These are phyloP conservation scores for Forbesichthys agassizii DNA, from an alignment of 2,113 vertebrate species.

Conservation along the genomic window DNA sequence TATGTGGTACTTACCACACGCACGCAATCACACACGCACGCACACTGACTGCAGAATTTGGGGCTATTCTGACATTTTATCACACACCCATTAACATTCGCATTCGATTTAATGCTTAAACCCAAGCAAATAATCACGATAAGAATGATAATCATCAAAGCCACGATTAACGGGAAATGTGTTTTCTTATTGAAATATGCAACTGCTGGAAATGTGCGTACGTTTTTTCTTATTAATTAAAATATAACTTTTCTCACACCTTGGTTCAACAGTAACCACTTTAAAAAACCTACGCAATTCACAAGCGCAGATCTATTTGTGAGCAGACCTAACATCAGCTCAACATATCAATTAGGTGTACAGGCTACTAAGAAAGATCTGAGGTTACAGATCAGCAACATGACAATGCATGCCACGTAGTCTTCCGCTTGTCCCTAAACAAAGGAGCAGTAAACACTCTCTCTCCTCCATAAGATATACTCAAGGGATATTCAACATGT, in stretches of 20 bases:
- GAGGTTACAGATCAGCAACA: constrained; percentile 7
- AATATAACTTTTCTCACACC: constrained; percentile 38
- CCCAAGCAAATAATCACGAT: constrained; percentile 40
- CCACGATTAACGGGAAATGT: constrained; percentile 44
- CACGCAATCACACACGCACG: not conserved
- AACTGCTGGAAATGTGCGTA: constrained; percentile 18
- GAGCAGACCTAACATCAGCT: constrained; percentile 28
- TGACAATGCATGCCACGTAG: not conserved
- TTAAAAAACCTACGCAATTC: constrained; percentile 50
- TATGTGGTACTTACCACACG: constrained; percentile 65
- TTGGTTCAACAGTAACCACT: constrained; percentile 41
- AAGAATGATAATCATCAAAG: constrained; percentile 42
- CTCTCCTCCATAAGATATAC: not conserved
- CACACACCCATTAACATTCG: constrained; percentile 55
- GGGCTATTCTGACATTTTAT: constrained; percentile 28
- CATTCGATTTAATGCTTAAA: constrained; percentile 34
- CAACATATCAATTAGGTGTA: constrained; percentile 8
- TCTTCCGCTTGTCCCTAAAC: not conserved
- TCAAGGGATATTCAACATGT: not conserved
- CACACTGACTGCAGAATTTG: constrained; percentile 55
- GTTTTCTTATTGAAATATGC: constrained; percentile 17
- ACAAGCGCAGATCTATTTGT: constrained; percentile 26
- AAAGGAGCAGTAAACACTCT: constrained; percentile 9
- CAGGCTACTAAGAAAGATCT: constrained; percentile 14
- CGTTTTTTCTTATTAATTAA: constrained; percentile 2